These are phyloP conservation scores for Terebella lapidaria DNA, from an alignment of 2,888 invertebrate genomes.

Conservation along the genomic window DNA sequence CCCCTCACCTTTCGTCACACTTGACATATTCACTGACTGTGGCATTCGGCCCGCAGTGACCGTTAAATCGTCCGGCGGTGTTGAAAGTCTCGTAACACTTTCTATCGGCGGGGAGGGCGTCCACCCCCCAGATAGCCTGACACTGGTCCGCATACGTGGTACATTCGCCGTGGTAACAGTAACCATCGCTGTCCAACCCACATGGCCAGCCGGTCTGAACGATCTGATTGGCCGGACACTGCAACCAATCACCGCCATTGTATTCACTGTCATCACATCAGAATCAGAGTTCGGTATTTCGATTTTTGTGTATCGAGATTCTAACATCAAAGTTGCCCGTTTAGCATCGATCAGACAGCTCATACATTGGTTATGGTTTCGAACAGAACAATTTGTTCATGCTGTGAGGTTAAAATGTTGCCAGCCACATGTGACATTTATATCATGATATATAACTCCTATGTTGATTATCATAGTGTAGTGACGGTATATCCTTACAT, in stretches of 20 bases:
- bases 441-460: too few relatives aligned
- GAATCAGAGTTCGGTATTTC: too few relatives aligned
- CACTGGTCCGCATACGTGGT: slow-evolving; percentile 85
- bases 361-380: too few relatives aligned
- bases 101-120: slow-evolving; percentile 69
- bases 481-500: slow-evolving; percentile 38
- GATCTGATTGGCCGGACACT: slow-evolving; percentile 83
- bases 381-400: too few relatives aligned
- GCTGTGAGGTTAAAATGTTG: too few relatives aligned
- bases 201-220: slow-evolving; percentile 91
- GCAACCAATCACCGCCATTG: slow-evolving; percentile 38
- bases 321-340: too few relatives aligned
- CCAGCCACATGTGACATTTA: too few relatives aligned
- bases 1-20: slow-evolving; percentile 80
- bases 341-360: too few relatives aligned
- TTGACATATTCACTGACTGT: slow-evolving; percentile 60
- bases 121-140: slow-evolving; percentile 80
- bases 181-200: slow-evolving; percentile 66
- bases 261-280: too few relatives aligned
- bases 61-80: slow-evolving; percentile 88
- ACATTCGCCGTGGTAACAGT: slow-evolving; percentile 88
- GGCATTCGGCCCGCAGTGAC: slow-evolving; percentile 78
- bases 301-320: too few relatives aligned
- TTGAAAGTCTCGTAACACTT: slow-evolving; percentile 94
- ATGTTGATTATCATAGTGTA: too few relatives aligned